Percentiles rank a stretch among this genome's conserved stretches.
Conservation (phyloP, 30 jellyfish, hydroid and myxozoan genomes). For the Hydractinia symbiolongicarpus region DNA sequence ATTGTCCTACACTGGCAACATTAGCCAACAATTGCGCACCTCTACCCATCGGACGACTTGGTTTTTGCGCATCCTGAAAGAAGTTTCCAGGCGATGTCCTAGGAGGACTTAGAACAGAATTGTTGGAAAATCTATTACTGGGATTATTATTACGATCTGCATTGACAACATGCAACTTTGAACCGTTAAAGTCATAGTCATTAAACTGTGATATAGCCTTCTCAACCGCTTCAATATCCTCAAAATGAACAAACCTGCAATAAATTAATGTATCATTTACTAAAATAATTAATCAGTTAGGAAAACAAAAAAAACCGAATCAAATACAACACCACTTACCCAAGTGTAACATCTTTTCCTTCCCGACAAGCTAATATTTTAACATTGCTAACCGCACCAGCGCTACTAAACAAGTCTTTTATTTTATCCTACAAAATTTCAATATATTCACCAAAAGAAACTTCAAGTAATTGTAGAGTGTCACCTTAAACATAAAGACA, state of each 20-base stretch:
- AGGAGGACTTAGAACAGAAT: background rate
- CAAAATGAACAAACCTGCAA: constrained; percentile 56
- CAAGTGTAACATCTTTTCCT: constrained; percentile 66
- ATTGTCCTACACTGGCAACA: background rate
- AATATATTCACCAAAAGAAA: background rate
- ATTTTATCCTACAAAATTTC: background rate
- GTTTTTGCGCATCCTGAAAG: background rate
- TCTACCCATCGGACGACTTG: constrained; percentile 25
- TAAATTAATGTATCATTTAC: background rate
- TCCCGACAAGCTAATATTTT: constrained; percentile 71
- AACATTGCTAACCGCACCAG: constrained; percentile 50
- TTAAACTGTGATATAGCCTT: constrained; percentile 37
- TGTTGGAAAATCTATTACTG: background rate
- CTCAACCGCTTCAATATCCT: constrained; percentile 32
- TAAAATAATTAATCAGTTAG: background rate
- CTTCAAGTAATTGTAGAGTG: background rate
- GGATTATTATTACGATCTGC: constrained; percentile 24
- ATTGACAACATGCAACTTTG: constrained; percentile 42
- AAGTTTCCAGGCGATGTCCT: background rate
- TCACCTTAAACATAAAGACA: background rate
- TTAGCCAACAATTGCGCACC: constrained; percentile 27
- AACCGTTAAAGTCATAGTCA: constrained; percentile 56
- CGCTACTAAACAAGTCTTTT: constrained; percentile 29
- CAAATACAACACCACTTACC: constrained; percentile 30
- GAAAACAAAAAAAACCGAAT: background rate